Evolutionary conservation across 2,797 vertebrate species (phyloP).

Genomic region (Danio aesculapii): DNA sequence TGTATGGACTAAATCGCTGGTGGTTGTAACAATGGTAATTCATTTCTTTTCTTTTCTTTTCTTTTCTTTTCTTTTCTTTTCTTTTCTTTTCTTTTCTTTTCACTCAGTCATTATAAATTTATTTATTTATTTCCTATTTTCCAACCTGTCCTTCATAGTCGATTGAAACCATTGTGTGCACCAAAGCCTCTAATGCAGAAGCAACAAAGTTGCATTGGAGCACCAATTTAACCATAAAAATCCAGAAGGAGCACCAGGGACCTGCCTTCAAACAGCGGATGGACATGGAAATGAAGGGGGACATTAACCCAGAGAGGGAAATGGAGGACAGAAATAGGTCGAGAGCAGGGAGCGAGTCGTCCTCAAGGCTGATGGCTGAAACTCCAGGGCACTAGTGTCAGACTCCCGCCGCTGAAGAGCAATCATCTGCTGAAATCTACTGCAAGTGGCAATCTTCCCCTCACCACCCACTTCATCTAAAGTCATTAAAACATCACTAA

Average conservation of each 20-base stretch:
- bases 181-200: neutral
- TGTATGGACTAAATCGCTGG: too few species aligned
- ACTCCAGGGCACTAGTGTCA: constrained; percentile 30
- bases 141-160: neutral
- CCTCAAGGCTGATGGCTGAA: constrained; percentile 20
- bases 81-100: too few species aligned
- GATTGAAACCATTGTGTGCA: neutral
- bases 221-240: neutral
- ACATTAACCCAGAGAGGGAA: neutral
- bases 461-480: constrained; percentile 56
- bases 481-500: constrained; percentile 62
- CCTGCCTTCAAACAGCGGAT: neutral
- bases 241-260: neutral
- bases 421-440: constrained; percentile 56
- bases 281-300: neutral
- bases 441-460: constrained; percentile 61
- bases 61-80: too few species aligned
- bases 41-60: too few species aligned
- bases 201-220: neutral
- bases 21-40: too few species aligned
- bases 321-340: constrained; percentile 40
- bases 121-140: neutral
- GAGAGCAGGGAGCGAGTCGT: constrained; percentile 30
- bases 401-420: constrained; percentile 40
- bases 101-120: too few species aligned